A percentile compares a stretch with the other conserved stretches of the same genome.
Conservation (phyloP, 2,113 vertebrate species). For the Copsychus sechellarum region DNA sequence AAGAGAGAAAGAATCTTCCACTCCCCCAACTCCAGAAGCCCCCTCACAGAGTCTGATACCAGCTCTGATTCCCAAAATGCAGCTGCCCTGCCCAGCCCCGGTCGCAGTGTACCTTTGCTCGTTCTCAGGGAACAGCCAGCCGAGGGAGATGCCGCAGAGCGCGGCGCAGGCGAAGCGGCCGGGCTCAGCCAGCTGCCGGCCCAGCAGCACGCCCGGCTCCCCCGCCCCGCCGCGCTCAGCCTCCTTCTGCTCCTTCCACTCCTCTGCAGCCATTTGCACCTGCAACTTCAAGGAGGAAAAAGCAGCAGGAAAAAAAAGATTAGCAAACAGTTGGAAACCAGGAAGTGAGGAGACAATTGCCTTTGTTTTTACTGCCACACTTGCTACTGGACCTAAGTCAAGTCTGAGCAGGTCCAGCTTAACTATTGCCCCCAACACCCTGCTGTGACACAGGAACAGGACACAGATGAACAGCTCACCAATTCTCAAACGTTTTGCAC, state of each 20-base stretch:
- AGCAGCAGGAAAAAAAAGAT: background rate
- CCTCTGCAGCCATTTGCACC: conserved; percentile 58
- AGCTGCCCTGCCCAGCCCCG: background rate
- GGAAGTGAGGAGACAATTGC: background rate
- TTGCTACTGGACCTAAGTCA: background rate
- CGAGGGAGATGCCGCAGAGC: conserved; percentile 83
- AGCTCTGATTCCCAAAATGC: background rate
- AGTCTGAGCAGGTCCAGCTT: background rate
- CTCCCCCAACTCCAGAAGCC: background rate
- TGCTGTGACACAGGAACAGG: background rate
- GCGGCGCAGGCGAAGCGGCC: conserved; percentile 86
- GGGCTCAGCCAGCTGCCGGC: conserved; percentile 77
- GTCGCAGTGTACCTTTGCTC: conserved; percentile 79
- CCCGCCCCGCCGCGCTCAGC: background rate
- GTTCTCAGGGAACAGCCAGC: conserved; percentile 80
- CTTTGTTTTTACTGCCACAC: background rate
- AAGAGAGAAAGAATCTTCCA: background rate
- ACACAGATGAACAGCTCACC: background rate
- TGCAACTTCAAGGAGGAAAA: conserved; percentile 50
- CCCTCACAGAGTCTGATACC: rapidly evolving
- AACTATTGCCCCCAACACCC: background rate
- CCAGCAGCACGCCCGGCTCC: background rate
- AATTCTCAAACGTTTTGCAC: background rate
- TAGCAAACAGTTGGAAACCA: background rate
- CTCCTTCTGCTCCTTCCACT: background rate